These are phyloP conservation scores for Neodontobutis hainanensis DNA, from an alignment of 2,113 vertebrate species.

Conservation along the genomic window DNA sequence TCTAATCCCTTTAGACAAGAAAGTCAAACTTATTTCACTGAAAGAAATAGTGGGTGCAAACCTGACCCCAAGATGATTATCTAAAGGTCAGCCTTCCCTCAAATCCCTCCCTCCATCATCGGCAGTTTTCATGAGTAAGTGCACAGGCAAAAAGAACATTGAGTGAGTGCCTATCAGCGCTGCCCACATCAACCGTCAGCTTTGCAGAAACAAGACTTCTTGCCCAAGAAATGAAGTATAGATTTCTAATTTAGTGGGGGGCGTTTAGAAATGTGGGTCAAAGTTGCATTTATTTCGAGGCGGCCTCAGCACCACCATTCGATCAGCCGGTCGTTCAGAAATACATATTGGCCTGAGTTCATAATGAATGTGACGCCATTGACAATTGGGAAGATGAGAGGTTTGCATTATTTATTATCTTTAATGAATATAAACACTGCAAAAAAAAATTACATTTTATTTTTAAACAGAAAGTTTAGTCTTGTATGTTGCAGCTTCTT, in stretches of 20 bases:
- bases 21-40: constrained; percentile 49
- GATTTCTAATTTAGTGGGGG: constrained; percentile 77
- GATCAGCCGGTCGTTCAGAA: constrained; percentile 58
- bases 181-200: constrained; percentile 41
- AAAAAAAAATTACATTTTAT: too few relatives aligned
- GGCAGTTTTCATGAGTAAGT: constrained; percentile 42
- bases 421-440: constrained; percentile 6
- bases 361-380: constrained; percentile 58
- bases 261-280: constrained; percentile 71
- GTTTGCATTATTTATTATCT: constrained; percentile 66
- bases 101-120: constrained; percentile 41
- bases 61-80: constrained; percentile 56
- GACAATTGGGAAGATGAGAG: constrained; percentile 40
- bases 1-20: constrained; percentile 42
- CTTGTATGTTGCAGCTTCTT: constrained; percentile 23
- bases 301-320: constrained; percentile 49
- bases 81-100: constrained; percentile 60
- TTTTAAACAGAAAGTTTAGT: neutral
- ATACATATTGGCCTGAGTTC: constrained; percentile 57
- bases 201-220: constrained; percentile 65
- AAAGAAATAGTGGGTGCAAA: constrained; percentile 13
- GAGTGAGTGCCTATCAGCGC: constrained; percentile 66
- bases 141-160: constrained; percentile 34
- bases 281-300: constrained; percentile 70
- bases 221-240: constrained; percentile 77